Evolutionary conservation across 2,888 invertebrate species (phyloP).

Genomic region (Koerneria pararmatus): DNA sequence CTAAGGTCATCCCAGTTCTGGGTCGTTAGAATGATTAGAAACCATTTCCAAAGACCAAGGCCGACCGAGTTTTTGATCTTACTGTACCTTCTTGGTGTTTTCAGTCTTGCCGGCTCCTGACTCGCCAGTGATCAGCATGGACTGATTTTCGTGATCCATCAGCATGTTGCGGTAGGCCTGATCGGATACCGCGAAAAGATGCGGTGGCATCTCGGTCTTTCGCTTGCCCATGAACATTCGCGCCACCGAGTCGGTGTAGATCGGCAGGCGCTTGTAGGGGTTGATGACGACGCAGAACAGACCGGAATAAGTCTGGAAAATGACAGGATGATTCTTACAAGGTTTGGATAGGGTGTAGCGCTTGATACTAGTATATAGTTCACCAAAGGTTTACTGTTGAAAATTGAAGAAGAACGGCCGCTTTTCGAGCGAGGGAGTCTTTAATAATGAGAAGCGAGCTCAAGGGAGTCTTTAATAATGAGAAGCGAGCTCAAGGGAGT

Average conservation of each 20-base stretch:
- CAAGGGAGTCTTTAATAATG: too few relatives aligned
- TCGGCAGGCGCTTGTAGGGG: constrained; percentile 58
- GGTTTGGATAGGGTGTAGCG: background rate
- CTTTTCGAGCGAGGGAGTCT: too few relatives aligned
- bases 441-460: too few relatives aligned
- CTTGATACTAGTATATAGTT: too few relatives aligned
- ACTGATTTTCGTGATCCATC: constrained; percentile 69
- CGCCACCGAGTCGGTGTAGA: constrained; percentile 55
- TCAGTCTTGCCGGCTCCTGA: constrained; percentile 99
- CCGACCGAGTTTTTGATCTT: constrained; percentile 58
- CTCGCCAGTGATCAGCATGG: constrained; percentile 69
- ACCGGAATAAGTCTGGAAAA: constrained; percentile 56
- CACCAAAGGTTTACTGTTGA: too few relatives aligned
- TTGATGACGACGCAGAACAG: constrained; percentile 59
- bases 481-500: too few relatives aligned
- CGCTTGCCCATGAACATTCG: constrained; percentile 93
- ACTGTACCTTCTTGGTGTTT: constrained; percentile 99
- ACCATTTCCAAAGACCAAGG: too few relatives aligned
- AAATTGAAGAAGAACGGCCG: too few relatives aligned
- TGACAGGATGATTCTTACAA: background rate
- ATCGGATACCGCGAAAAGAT: constrained; percentile 99
- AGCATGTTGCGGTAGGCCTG: constrained; percentile 72
- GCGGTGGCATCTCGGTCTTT: constrained; percentile 98
- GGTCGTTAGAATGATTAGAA: too few relatives aligned
- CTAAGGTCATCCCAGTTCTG: too few relatives aligned